A percentile compares a stretch with the other conserved stretches of the same genome.
Evolutionary conservation across 2,797 vertebrate species (phyloP).

Genomic region (Lemur catta): DNA sequence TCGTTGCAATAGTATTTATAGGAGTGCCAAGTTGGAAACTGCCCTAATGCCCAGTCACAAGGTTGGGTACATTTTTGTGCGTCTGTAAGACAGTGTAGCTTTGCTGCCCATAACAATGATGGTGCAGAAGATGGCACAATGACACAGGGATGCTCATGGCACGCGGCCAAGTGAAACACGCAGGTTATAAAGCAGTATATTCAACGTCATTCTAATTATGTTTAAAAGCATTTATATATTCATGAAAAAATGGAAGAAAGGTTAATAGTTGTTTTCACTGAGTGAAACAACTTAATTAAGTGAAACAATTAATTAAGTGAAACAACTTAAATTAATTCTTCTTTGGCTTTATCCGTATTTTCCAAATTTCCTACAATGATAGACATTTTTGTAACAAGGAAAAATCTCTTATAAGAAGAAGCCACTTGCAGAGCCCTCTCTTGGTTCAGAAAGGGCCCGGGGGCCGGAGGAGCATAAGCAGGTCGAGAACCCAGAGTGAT

Average conservation of each 20-base stretch:
- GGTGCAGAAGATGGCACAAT: background rate
- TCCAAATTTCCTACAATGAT: background rate
- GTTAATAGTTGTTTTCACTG: background rate
- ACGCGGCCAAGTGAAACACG: background rate
- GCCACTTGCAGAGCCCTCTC: background rate
- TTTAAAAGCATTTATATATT: slow-evolving; percentile 28
- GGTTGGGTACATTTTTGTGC: background rate
- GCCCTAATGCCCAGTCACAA: background rate
- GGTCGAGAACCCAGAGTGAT: background rate
- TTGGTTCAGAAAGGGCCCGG: background rate
- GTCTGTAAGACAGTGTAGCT: background rate
- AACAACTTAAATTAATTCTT: background rate
- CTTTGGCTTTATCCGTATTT: slow-evolving; percentile 13
- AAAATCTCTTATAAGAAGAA: background rate
- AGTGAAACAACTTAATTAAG: background rate
- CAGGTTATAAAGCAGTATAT: background rate
- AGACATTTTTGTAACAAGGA: slow-evolving; percentile 30
- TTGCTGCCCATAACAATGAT: background rate
- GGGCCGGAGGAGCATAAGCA: background rate
- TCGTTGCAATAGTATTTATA: background rate
- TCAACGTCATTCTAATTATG: background rate
- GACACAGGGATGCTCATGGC: background rate
- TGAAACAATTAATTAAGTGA: too few relatives aligned
- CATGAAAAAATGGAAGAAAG: background rate
- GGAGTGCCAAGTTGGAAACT: background rate